These are phyloP conservation scores for Andrena chrysosceles DNA, from an alignment of 2,888 invertebrate genomes.

Conservation along the genomic window DNA sequence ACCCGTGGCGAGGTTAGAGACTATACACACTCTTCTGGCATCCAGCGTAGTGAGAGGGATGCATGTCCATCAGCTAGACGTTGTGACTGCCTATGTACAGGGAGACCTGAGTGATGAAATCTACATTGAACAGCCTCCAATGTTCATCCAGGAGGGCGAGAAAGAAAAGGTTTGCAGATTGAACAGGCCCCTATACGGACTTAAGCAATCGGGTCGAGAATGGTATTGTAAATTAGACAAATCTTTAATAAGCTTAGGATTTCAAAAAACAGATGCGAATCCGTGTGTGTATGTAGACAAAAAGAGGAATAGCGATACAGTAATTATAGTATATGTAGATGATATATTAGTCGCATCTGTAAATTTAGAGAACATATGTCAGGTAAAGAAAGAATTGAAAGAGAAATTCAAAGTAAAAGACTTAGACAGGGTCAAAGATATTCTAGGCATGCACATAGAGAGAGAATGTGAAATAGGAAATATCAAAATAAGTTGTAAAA, in stretches of 20 bases:
- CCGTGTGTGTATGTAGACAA: constrained; percentile 57
- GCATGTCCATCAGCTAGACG: constrained; percentile 71
- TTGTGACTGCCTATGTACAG: constrained; percentile 54
- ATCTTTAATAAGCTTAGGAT: background rate
- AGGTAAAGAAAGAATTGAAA: background rate
- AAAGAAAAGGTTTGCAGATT: constrained; percentile 54
- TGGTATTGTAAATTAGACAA: constrained; percentile 47
- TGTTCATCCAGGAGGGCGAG: constrained; percentile 28
- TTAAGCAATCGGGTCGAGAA: constrained; percentile 58
- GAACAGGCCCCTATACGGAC: constrained; percentile 50
- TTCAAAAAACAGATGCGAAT: constrained; percentile 51
- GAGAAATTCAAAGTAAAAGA: constrained; percentile 14
- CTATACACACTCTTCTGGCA: constrained; percentile 62
- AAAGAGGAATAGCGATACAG: background rate
- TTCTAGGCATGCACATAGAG: constrained; percentile 21
- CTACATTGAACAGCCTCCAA: constrained; percentile 56
- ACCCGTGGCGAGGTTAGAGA: constrained; percentile 66
- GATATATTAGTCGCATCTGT: constrained; percentile 51
- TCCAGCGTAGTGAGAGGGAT: constrained; percentile 55
- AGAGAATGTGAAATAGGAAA: background rate
- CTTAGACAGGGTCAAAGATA: constrained; percentile 7
- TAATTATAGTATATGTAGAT: constrained; percentile 57
- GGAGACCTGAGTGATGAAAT: constrained; percentile 51
- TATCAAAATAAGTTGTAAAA: background rate
- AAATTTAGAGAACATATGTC: background rate